Base-by-base conservation (phyloP, 2,888 invertebrate genomes). In the Prenolepis imparis region DNA sequence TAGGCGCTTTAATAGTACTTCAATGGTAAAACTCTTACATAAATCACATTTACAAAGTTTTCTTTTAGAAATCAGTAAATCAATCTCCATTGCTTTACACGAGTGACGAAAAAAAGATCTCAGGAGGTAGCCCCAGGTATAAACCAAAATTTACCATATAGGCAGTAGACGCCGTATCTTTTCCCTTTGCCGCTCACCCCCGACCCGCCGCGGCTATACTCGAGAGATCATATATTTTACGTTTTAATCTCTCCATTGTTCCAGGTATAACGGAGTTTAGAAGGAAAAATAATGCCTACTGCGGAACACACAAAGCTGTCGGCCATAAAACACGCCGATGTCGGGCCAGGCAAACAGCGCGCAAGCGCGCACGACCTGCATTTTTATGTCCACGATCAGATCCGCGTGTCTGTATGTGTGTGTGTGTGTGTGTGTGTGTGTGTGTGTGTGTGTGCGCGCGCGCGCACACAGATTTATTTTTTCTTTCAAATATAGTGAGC, bases 231-330 rank as follows among this genome's bases (percentile, higher is more conserved):
- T 94, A 52, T 52, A 94, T 94, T 94, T 94, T 94, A 94, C 91
- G 93, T 94, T 94, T 94, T 94, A 94, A 94, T 94, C 94, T 94
- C 94, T 93, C 94, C 94, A 94, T 94, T 94, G 94, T 94, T 94
- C 93, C 94, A 92, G 92, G 93, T 93, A 94, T 94, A 94, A 94
- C 94, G 94, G 94, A 93, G 93, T 94, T 94, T 93, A 93, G 93
- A 93, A 93, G 93, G 92, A 94, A 94, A 94, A 94, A 93, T 93
- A 94, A 94, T 94, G 93, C 93, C 94, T 93, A 93, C 94, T 92
- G 91, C 93, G 94, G 94, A 94, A 94, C 94, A 94, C 93, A 94
- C 94, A 93, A 93, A 92, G 92, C 94, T 92, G 93, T 92, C 93
- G 92, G 90, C 93, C 92, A 94, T 94, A 94, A 94, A 94, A 94